phyloP scores from a whole-genome alignment of 2,888 invertebrate species.

The Eilema depressum region DNA sequence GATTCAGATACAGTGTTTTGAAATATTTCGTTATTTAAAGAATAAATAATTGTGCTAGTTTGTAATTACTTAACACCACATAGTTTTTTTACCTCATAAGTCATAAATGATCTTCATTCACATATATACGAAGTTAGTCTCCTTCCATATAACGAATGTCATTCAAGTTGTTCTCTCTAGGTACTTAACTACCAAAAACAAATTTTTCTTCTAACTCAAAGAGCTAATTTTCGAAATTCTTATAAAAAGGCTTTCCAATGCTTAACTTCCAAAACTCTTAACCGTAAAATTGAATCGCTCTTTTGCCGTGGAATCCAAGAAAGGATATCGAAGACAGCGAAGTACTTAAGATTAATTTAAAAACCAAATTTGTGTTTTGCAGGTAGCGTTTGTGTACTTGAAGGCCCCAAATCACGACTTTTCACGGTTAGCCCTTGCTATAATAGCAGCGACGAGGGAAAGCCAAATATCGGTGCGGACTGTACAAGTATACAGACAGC shows the following conservation, averaged over 20 bases:
- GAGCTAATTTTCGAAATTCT: too few relatives aligned
- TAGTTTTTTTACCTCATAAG: too few relatives aligned
- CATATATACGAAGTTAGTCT: too few relatives aligned
- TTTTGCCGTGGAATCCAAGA: constrained; percentile 18
- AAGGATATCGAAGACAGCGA: neutral
- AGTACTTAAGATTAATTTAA: constrained; percentile 14
- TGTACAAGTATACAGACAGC: constrained; percentile 75
- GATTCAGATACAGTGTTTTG: too few relatives aligned
- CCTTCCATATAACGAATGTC: too few relatives aligned
- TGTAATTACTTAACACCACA: too few relatives aligned
- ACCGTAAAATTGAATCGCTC: constrained; percentile 34
- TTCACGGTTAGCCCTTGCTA: constrained; percentile 92
- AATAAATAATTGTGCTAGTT: too few relatives aligned
- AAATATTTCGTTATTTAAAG: too few relatives aligned
- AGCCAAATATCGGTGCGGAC: constrained; percentile 91
- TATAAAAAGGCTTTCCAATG: neutral
- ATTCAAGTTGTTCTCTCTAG: too few relatives aligned
- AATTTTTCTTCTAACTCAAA: too few relatives aligned
- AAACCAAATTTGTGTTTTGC: constrained; percentile 41
- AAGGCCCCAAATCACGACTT: constrained; percentile 92
- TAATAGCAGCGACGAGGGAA: constrained; percentile 90
- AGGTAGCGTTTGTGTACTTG: constrained; percentile 94
- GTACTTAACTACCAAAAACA: too few relatives aligned
- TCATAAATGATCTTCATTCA: too few relatives aligned
- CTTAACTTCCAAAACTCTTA: constrained; percentile 8